Conservation (phyloP, 1,140 invertebrate genomes). For the Heliconius eleuchia region DNA sequence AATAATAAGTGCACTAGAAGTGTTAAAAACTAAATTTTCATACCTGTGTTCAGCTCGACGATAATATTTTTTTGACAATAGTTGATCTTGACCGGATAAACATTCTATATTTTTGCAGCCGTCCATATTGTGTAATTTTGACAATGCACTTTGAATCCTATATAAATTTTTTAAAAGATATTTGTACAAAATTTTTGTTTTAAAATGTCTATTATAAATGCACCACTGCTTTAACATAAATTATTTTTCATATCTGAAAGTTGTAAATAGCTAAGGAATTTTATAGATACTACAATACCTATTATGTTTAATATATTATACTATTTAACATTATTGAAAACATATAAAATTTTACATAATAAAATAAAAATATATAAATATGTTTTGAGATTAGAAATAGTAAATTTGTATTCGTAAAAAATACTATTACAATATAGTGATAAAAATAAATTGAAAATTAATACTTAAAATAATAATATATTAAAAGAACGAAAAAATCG, state of each 20-base stretch:
- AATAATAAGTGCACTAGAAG: too few relatives aligned
- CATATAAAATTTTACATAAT: background rate
- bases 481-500: background rate
- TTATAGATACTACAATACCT: too few relatives aligned
- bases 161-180: constrained; percentile 12
- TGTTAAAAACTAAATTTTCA: constrained; percentile 13
- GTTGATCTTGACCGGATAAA: constrained; percentile 44
- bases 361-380: too few relatives aligned
- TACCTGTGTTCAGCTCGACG: constrained; percentile 69
- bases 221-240: constrained; percentile 21
- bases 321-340: background rate
- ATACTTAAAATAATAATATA: background rate
- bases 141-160: constrained; percentile 22
- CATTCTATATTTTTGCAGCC: constrained; percentile 50
- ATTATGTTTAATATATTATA: background rate
- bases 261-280: background rate
- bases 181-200: constrained; percentile 6
- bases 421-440: background rate
- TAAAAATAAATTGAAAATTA: background rate
- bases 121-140: constrained; percentile 48
- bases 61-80: constrained; percentile 69
- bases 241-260: background rate
- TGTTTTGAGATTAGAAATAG: too few relatives aligned
- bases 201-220: background rate
- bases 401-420: too few relatives aligned